Evolutionary conservation across 2,888 invertebrate genomes (phyloP).

Genomic region (Lycophotia porphyrea): DNA sequence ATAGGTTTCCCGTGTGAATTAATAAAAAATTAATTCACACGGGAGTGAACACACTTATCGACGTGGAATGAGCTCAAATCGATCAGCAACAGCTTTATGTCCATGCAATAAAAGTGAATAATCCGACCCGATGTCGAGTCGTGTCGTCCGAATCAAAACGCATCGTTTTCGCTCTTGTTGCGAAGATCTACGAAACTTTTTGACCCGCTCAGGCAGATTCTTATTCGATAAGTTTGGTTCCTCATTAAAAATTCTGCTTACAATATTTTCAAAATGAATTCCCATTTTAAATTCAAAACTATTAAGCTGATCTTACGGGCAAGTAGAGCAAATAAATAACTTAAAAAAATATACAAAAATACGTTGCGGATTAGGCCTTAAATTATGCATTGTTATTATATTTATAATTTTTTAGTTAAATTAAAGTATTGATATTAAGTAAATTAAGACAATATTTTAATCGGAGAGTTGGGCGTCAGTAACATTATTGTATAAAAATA

Average conservation of each 20-base stretch:
- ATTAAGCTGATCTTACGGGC: constrained; percentile 41
- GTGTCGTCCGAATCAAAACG: neutral
- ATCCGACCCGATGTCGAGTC: neutral
- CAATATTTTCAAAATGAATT: neutral
- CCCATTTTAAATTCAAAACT: neutral
- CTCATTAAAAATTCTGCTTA: neutral
- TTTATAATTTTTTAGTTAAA: constrained; percentile 33
- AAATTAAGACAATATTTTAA: constrained; percentile 1
- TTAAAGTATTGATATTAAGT: constrained; percentile 23
- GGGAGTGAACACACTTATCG: neutral
- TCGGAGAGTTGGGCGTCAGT: neutral
- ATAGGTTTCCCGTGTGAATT: neutral
- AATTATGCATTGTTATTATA: constrained; percentile 51
- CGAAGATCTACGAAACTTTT: neutral
- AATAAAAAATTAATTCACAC: neutral
- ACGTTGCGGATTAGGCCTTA: constrained; percentile 60
- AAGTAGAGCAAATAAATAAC: constrained; percentile 67
- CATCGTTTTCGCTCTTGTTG: neutral
- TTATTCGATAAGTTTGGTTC: neutral
- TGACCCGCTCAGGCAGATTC: neutral
- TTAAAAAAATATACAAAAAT: constrained; percentile 63
- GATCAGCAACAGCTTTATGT: neutral
- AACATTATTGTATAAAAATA: neutral
- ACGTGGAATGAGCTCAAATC: neutral
- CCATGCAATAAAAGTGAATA: neutral